Evolutionary conservation across 2,888 invertebrate genomes (phyloP).

Genomic region (Philopedon plagiatum): DNA sequence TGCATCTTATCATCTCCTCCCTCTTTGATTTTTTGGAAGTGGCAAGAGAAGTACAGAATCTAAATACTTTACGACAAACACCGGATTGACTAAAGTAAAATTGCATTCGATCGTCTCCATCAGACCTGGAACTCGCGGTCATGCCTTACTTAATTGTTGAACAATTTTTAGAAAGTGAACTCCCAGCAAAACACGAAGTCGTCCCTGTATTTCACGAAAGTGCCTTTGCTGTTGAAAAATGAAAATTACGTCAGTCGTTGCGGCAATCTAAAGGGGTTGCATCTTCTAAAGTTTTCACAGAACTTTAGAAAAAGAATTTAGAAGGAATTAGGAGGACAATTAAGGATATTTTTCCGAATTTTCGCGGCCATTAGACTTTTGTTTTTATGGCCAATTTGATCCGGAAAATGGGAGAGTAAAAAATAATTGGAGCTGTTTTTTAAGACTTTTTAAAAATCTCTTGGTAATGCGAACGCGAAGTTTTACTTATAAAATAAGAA

Average conservation of each 20-base stretch:
- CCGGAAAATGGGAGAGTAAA: conserved; percentile 23
- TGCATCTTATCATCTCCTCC: no score
- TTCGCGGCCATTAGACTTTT: conserved; percentile 52
- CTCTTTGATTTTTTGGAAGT: no score
- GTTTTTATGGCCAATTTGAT: conserved; percentile 51
- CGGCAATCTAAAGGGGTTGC: conserved; percentile 35
- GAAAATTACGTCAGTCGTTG: conserved; percentile 32
- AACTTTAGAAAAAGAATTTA: conserved; percentile 45
- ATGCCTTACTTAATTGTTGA: no score
- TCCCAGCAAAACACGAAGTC: neutral
- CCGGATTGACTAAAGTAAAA: no score
- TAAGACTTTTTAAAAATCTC: neutral
- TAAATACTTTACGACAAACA: no score
- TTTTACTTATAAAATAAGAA: neutral
- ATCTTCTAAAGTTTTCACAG: conserved; percentile 40
- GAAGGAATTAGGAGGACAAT: conserved; percentile 47
- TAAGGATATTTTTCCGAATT: conserved; percentile 51
- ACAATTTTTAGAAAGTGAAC: neutral
- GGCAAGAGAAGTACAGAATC: no score
- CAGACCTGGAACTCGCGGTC: no score
- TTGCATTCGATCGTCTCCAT: no score
- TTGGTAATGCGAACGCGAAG: neutral
- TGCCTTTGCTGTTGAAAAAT: conserved; percentile 38
- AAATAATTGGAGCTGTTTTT: conserved; percentile 34
- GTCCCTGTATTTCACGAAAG: conserved; percentile 3